Percentiles rank a stretch among this genome's conserved stretches.
Conservation (phyloP, 2,797 vertebrate species). For the Crossoptilon crossoptilon region DNA sequence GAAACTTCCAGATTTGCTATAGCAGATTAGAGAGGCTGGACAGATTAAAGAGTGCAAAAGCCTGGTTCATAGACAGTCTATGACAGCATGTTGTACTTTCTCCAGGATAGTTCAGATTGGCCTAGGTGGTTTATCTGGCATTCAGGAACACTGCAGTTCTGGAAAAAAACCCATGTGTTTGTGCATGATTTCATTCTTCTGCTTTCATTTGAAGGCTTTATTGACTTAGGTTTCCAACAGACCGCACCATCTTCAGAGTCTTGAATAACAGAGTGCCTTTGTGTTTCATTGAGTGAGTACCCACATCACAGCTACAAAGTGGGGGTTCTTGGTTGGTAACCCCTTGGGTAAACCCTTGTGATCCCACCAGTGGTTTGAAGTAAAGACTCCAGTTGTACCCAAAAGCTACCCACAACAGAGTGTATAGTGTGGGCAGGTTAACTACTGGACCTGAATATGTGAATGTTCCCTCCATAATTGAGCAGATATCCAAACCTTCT, state of each 20-base stretch:
- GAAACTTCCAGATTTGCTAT: constrained; percentile 20
- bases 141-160: constrained; percentile 16
- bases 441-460: neutral
- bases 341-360: neutral
- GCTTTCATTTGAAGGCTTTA: constrained; percentile 45
- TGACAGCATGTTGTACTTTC: constrained; percentile 16
- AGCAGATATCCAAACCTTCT: neutral
- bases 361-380: constrained; percentile 49
- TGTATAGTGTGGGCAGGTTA: constrained; percentile 10
- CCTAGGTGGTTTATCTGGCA: constrained; percentile 44
- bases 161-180: constrained; percentile 35
- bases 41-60: constrained; percentile 25
- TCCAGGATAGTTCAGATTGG: constrained; percentile 8
- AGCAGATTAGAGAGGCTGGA: constrained; percentile 15
- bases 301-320: constrained; percentile 59
- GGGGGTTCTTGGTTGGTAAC: constrained; percentile 42
- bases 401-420: constrained; percentile 36
- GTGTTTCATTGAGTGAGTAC: constrained; percentile 56
- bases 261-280: constrained; percentile 16
- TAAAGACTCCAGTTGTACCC: constrained; percentile 43
- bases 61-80: neutral
- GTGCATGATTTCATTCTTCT: constrained; percentile 33
- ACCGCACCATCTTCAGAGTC: constrained; percentile 59
- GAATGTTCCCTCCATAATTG: neutral
- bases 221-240: constrained; percentile 62